phyloP scores from a whole-genome alignment of 1,140 invertebrate species.

The Danaus melanippus region DNA sequence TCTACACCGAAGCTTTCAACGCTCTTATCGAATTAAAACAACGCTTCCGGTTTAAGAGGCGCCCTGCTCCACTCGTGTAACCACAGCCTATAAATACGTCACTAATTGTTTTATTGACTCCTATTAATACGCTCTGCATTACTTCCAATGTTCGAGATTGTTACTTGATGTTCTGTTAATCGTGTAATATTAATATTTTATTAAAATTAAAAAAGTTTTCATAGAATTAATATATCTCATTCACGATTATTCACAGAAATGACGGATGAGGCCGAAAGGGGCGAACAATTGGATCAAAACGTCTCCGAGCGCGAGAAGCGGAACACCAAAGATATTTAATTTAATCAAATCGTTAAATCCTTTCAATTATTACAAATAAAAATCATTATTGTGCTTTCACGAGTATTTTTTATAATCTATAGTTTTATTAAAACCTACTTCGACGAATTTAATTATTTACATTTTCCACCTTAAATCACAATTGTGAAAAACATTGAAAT shows the following conservation, averaged over 20 bases:
- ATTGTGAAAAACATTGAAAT: slow-evolving; percentile 2
- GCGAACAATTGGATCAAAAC: slow-evolving; percentile 31
- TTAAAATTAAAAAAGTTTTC: not conserved
- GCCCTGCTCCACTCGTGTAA: slow-evolving; percentile 3
- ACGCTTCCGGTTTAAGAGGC: slow-evolving; percentile 12
- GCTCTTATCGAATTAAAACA: slow-evolving; percentile 5
- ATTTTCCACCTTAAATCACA: no score
- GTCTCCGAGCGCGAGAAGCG: slow-evolving; percentile 38
- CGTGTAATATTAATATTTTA: no score
- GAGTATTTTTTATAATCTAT: no score
- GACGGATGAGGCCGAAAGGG: slow-evolving; percentile 29
- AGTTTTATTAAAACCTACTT: no score
- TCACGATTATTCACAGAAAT: slow-evolving; percentile 29
- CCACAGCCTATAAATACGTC: slow-evolving; percentile 2
- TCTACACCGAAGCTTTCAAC: not conserved
- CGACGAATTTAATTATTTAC: no score
- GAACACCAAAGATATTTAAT: slow-evolving; percentile 26
- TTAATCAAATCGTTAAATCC: not conserved
- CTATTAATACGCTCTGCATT: not conserved
- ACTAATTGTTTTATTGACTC: slow-evolving; percentile 4
- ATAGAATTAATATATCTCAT: slow-evolving; percentile 1
- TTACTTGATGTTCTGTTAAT: no score
- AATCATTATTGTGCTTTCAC: no score
- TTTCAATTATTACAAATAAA: no score
- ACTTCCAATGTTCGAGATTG: not conserved